Evolutionary conservation across 35 echinoderm and acorn worm genomes (phyloP).

Genomic region (Heliocidaris erythrogramma): DNA sequence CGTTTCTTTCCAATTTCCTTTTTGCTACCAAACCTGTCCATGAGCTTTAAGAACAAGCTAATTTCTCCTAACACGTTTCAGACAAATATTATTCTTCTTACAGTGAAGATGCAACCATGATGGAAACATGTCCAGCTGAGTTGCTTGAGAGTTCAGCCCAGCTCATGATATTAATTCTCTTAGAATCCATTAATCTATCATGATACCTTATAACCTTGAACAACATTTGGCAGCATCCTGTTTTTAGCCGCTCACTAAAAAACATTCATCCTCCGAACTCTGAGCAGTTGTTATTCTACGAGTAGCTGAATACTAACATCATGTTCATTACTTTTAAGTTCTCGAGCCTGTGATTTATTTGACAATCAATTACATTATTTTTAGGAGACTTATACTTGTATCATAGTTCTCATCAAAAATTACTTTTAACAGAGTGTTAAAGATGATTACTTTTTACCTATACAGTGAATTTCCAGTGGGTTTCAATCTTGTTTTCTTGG

Average conservation of each 20-base stretch:
- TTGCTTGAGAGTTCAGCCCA: not conserved
- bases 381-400: too few species aligned
- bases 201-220: conserved; percentile 4
- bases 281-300: not conserved
- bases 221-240: not conserved
- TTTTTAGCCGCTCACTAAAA: not conserved
- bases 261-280: not conserved
- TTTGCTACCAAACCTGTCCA: too few species aligned
- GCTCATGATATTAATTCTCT: not conserved
- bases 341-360: too few species aligned
- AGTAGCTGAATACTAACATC: not conserved
- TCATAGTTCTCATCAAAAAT: too few species aligned
- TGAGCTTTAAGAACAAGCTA: not conserved
- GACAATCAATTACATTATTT: too few species aligned
- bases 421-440: too few species aligned
- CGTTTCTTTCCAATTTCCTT: too few species aligned
- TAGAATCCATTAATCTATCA: not conserved
- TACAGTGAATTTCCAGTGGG: too few species aligned
- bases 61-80: not conserved
- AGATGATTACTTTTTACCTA: too few species aligned
- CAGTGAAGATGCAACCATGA: not conserved
- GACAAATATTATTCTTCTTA: not conserved
- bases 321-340: not conserved
- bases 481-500: too few species aligned
- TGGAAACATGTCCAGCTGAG: conserved; percentile 8